Conservation (phyloP, 2,797 vertebrate species). For the Micropoecilia bifurca region DNA sequence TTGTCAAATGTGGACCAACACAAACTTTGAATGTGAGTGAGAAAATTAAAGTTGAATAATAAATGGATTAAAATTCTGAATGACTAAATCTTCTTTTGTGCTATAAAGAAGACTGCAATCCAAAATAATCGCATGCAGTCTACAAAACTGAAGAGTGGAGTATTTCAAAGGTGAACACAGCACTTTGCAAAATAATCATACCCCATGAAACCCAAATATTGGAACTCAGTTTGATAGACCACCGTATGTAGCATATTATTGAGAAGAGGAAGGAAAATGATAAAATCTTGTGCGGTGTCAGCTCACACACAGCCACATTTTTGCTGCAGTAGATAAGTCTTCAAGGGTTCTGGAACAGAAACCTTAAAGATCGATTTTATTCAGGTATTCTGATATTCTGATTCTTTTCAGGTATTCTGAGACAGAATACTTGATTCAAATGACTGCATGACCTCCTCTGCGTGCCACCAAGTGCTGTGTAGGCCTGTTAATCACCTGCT, state of each 20-base stretch:
- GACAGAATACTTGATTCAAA: too few species aligned
- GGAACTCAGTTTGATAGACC: neutral
- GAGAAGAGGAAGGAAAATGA: neutral
- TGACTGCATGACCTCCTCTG: neutral
- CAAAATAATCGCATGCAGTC: constrained; percentile 31
- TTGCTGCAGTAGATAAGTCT: neutral
- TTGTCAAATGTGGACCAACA: neutral
- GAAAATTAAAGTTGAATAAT: constrained; percentile 5
- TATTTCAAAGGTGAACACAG: constrained; percentile 42
- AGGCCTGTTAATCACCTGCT: too few species aligned
- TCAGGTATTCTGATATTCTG: too few species aligned
- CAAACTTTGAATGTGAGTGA: neutral
- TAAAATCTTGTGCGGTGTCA: neutral
- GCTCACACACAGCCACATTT: neutral
- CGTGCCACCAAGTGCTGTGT: too few species aligned
- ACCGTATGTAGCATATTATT: neutral
- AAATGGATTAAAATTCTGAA: neutral
- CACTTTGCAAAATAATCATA: neutral
- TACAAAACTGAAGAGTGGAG: constrained; percentile 27
- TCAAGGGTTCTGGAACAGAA: neutral
- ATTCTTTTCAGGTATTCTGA: too few species aligned
- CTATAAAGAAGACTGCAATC: constrained; percentile 7
- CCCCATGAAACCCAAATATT: neutral
- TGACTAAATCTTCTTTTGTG: neutral
- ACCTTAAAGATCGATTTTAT: neutral